Evolutionary conservation across 2,113 vertebrate species (phyloP), one percentile per base, ranked within the genome.

Genomic region (Catharus fuscescens): DNA sequence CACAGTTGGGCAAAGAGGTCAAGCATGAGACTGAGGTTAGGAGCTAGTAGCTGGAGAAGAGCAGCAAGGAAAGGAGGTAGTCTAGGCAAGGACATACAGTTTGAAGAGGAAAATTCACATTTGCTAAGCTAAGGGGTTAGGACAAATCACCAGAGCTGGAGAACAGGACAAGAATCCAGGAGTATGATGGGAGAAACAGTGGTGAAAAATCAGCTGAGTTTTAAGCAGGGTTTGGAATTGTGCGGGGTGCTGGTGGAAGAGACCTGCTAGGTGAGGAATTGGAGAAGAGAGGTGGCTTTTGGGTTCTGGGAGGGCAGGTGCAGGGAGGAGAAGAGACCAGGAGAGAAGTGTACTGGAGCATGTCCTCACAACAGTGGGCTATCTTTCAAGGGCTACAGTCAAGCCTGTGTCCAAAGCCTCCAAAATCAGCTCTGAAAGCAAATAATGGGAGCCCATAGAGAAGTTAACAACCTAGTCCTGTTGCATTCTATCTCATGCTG

Each of bases 101-200:
- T 94, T 73, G 45, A 65, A 83, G 25, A 61, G 18, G 48, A 80
- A 86, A 69, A 92, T 64, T 90, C 54, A 80, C 40, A 34, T 38
- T 53, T 23, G 16, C 38, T 59, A 59, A 86, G 38, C 16, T 79
- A 80, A 66, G 16, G 25, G 28, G 8, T n/a, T 67, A 29, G 20
- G 20, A 72, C n/a, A 76, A 50, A 48, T 60, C 29, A 47, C 16
- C 20, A 67, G 71, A 88, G 25, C 52, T 86, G 50, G 31, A 60
- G 59, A 83, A 53, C 8, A 62, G 32, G 53, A 64, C 42, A 71
- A 44, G 4, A 61, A 87, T 25, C 7, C 28, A 54, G 71, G 38
- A 17, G 38, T 48, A 34, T 38, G 38, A 38, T 56, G 26, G 34
- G 26, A 52, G 8, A 87, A 90, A 60, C 34, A 65, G 52, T 8